Base-by-base conservation (phyloP, 23 tunicate genomes). In the Diplosoma virens region DNA sequence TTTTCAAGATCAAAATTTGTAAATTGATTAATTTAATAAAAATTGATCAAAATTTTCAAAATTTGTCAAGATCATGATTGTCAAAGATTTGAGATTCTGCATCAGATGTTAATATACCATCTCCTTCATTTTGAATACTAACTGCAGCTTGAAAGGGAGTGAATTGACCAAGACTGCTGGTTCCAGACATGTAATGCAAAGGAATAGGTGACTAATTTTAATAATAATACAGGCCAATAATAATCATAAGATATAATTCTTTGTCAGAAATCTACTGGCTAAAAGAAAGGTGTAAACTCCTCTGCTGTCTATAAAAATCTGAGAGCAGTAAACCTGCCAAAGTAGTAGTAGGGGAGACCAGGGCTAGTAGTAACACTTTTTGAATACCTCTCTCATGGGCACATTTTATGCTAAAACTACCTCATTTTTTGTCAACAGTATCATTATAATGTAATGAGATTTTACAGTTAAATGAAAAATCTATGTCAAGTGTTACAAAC, bases 141-240 rank as follows among this genome's bases (percentile, higher is more conserved):
- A 25, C 63, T 55, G 63, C 21, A 55, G 24, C 63, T 55, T 55
- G 63, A 55, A 55, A 55, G 63, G 63, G 63, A 55, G 63, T 55
- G 21, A 55, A 11, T 55, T 20, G 63, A 55, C 24, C 24, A 55
- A 55, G 24, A 55, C 63, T 20, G 21, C 24, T 55, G 24, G 63
- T 20, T 55, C 24, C 24, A 55, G 63, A 55, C 63, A 16, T 11
- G 63, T 55, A 14, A 55, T 55, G 63, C 63, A 55, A 20, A 55
- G 63, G 25, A 55, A 55, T 55, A 55, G 63, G 63, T 55, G 63
- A 55, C n/a, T n/a, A n/a, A n/a, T 11, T 55, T 55, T 25, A 20
- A 55, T 55, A 55, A 4, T 11, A 22, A 55, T 14, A 20, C 63
- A 55, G 63, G 63, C 63, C 5, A 55, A 55, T 55, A 55, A 55